Base-by-base conservation (phyloP, 2,888 invertebrate species). In the Cheilosia variabilis region DNA sequence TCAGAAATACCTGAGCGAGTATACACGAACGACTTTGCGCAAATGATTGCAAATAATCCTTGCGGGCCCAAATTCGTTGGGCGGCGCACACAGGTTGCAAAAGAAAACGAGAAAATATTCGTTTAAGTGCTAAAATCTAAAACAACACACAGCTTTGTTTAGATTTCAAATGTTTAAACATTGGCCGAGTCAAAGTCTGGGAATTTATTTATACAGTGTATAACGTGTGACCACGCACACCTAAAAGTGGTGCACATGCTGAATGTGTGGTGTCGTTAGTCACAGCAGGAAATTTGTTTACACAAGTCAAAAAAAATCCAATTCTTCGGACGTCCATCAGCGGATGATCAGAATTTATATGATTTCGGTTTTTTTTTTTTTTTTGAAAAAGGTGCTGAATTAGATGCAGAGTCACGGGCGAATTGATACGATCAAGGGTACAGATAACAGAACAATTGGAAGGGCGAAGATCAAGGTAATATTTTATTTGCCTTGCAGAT, bases 41-140 rank as follows among this genome's bases (percentile, higher is more conserved):
- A 37, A 50, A 27, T 31, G 47, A 63, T 50, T 63, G 34, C 9
- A 50, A 65, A 52, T 22, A 52, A 52, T 65, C 37, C 52, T 65
- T 65, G 4, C 52, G 47, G 65, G 22, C 37, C n/a, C 3, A 22
- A 52, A 22, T 10, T 37, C 15, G 10, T n/a, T 27, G 15, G 15
- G 52, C 9, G 19, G 37, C 24, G 0, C 2, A 17, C 19, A 5
- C 10, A 19, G 19, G 41, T 17, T 13, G 17, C 52, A 41, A 65
- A 24, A 2, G 37, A 22, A 52, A 5, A 15, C 37, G n/a, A 19
- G 13, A 47, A 47, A 2, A 50, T 34, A 27, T n/a, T 9, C 31
- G 31, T 62, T 27, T n/a, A 7, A 3, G 13, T 22, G 24, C 22
- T 15, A 65, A 52, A 63, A 43, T 47, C 3, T 13, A 45, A 31